Evolutionary conservation across 2,888 invertebrate genomes (phyloP).

Genomic region (Habrosyne pyritoides): DNA sequence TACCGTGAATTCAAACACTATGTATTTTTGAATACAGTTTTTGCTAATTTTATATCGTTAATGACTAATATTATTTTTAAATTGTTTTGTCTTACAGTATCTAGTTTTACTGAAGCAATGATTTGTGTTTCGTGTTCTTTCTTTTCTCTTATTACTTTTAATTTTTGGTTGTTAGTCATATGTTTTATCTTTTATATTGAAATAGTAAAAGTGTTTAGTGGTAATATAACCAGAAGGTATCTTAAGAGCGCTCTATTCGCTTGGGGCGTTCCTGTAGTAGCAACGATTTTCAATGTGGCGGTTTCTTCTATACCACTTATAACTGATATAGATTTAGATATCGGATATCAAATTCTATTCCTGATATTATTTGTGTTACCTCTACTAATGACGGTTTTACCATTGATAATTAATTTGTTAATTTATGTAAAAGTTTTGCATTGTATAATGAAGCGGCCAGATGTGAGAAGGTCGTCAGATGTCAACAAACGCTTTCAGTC

Average conservation of each 20-base stretch:
- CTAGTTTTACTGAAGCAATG: not conserved
- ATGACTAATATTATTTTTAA: not conserved
- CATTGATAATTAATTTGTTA: not conserved
- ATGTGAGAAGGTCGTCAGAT: not conserved
- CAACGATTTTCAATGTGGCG: too few relatives aligned
- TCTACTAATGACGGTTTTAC: not conserved
- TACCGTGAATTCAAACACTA: not conserved
- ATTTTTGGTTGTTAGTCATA: slow-evolving; percentile 3
- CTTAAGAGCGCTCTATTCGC: not conserved
- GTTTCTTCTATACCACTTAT: not conserved
- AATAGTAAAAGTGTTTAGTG: not conserved
- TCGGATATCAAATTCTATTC: too few relatives aligned
- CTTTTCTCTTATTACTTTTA: not conserved
- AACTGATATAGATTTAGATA: not conserved
- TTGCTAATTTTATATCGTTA: not conserved
- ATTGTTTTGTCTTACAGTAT: not conserved
- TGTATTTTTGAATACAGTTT: not conserved
- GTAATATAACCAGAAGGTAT: slow-evolving; percentile 3
- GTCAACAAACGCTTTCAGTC: not conserved
- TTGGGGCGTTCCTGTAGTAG: not conserved
- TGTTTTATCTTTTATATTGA: not conserved
- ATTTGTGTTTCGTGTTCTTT: not conserved
- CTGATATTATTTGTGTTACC: not conserved
- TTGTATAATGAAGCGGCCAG: not conserved
- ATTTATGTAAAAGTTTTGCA: not conserved